These are phyloP conservation scores for Sparidentex hasta DNA, from an alignment of 2,797 vertebrate genomes.

Conservation along the genomic window DNA sequence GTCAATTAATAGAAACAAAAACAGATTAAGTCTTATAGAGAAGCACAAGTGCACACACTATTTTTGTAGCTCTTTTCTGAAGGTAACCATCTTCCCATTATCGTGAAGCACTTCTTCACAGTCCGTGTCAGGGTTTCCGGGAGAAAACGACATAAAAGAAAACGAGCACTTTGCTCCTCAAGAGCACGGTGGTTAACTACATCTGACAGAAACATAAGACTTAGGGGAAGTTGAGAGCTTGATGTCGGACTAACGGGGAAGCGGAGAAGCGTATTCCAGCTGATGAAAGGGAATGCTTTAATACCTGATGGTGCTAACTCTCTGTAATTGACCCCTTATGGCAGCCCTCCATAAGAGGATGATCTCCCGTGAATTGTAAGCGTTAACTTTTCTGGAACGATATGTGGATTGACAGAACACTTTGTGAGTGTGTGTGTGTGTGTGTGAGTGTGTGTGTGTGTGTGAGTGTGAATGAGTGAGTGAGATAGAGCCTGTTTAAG, in stretches of 20 bases:
- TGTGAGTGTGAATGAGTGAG: not conserved
- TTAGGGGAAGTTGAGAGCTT: slow-evolving; percentile 56
- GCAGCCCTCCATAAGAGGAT: slow-evolving; percentile 54
- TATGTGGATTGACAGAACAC: slow-evolving; percentile 22
- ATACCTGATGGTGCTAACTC: slow-evolving; percentile 68
- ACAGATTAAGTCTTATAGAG: not conserved
- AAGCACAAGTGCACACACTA: not conserved
- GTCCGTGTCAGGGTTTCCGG: slow-evolving; percentile 14
- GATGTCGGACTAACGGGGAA: slow-evolving; percentile 55
- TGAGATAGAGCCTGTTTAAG: not conserved
- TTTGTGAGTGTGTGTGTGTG: slow-evolving; percentile 2
- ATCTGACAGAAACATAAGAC: slow-evolving; percentile 70
- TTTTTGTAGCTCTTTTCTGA: not conserved
- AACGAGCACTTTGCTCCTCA: slow-evolving; percentile 57
- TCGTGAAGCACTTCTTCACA: slow-evolving; percentile 12
- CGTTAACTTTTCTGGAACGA: slow-evolving; percentile 48
- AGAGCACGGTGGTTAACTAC: slow-evolving; percentile 56
- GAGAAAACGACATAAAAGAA: slow-evolving; percentile 47
- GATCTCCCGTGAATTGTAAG: slow-evolving; percentile 45
- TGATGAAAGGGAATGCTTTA: slow-evolving; percentile 79
- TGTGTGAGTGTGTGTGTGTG: not conserved
- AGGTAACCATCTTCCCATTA: slow-evolving; percentile 8
- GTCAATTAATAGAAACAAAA: not conserved
- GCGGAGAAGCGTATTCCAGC: slow-evolving; percentile 32
- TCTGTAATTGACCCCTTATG: slow-evolving; percentile 74